Base-by-base conservation (phyloP, 23 tunicate species). In the Halocynthia roretzi region DNA sequence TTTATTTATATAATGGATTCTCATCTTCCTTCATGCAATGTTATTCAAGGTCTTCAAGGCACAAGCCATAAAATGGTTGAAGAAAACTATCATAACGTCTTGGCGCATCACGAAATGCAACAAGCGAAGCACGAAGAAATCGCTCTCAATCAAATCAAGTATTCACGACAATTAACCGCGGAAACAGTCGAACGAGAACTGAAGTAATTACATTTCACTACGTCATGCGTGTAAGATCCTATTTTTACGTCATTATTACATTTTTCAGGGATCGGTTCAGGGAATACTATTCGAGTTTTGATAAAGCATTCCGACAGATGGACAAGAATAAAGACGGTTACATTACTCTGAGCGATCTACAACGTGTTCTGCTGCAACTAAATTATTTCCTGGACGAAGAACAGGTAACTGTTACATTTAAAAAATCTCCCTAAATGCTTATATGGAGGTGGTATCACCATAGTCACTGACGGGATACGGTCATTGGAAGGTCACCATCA, bases 311-410 rank as follows among this genome's bases (percentile, higher is more conserved):
- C 68, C 69, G 84, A 12, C 78, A 68, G 31, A 40, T 92, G 80
- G 98, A 92, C 31, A 82, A 67, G 63, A 86, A 92, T 61, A 82
- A 80, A 49, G 98, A 92, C 57, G 98, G 98, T 9, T 92, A 86
- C 82, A 71, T 92, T 49, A 92, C 98, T 51, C 9, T 92, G 31
- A 70, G 83, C 18, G 98, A 92, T 63, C 76, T 92, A 19, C 92
- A 74, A 55, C 53, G 98, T n/a, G 80, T 92, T 62, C 60, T 92
- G 49, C 65, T 83, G 50, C 87, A 92, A 62, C 79, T 92, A 7
- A 92, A 92, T 51, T 92, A 86, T 66, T 92, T 86, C 63, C 79
- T 92, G 56, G 87, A 83, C 60, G 87, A 86, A 18, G 76, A 82
- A 21, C 98, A 92, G 87, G 98, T 92, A 49, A 60, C 4, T 17